phyloP scores from a whole-genome alignment of 2,113 vertebrate species.

The Indri indri region DNA sequence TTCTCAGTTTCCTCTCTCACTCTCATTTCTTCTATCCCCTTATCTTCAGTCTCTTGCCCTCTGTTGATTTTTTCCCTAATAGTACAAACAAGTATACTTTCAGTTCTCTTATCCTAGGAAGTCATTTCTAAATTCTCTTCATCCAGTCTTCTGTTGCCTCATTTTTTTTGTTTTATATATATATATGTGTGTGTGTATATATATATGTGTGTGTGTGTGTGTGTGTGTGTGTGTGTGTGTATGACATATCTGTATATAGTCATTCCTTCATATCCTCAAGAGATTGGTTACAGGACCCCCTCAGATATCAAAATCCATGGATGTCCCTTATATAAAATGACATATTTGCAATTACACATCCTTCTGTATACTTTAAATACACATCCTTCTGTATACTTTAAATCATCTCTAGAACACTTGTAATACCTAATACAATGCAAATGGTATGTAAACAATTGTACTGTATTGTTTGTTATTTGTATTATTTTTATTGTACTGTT shows the following conservation, averaged over 20 bases:
- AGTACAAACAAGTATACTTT: not conserved
- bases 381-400: not conserved
- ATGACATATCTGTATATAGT: no score
- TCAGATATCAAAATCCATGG: not conserved
- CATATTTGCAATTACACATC: not conserved
- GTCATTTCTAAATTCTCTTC: not conserved
- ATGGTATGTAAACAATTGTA: not conserved
- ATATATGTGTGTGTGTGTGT: no score
- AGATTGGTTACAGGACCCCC: not conserved
- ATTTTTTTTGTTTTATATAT: not conserved
- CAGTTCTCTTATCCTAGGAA: not conserved
- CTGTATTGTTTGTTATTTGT: not conserved
- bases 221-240: no score
- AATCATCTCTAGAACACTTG: not conserved
- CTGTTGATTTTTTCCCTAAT: not conserved
- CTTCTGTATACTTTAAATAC: not conserved
- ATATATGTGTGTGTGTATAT: no score
- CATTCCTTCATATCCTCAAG: no score
- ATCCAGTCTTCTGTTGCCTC: not conserved
- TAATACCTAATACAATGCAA: not conserved
- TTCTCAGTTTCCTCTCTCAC: not conserved
- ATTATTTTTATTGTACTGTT: not conserved
- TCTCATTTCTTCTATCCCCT: not conserved
- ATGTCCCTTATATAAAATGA: not conserved
- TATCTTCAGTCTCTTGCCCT: not conserved